Base-by-base conservation (phyloP, 2,888 invertebrate species). In the Baronia brevicornis region DNA sequence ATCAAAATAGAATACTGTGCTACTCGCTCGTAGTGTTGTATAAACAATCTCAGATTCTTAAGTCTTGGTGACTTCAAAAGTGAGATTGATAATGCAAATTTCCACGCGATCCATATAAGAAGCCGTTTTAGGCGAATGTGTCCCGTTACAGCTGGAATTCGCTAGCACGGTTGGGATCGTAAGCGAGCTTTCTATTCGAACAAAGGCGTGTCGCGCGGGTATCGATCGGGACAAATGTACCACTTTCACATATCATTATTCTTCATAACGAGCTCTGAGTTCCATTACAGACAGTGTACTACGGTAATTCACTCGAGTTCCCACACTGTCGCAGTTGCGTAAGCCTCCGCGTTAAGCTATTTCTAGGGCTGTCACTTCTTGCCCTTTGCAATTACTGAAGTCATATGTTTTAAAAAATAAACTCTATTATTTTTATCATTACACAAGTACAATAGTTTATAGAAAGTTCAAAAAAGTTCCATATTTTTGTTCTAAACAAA, bases 161-260 rank as follows among this genome's bases (percentile, higher is more conserved):
- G 13, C 11, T 5, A 15, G 15, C 17, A 21, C 22, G 26, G 5
- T 14, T 17, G 23, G 27, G 28, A 12, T 33, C 29, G 24, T 26
- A 8, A 15, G 23, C 29, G 21, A 28, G 32, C 41, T 46, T 43
- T 46, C 48, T 41, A 41, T 31, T 29, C 33, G 34, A 38, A 46
- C 46, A 45, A 46, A 41, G 41, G 40, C 40, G 39, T 23, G 30
- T 21, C 39, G 33, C n/a, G n/a, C 22, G 17, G 21, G 15, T 39
- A 32, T 39, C 39, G 41, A 36, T 39, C 33, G 23, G 30, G 36
- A 32, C 38, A 33, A 29, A 39, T 40, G 42, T 38, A 40, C 42
- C 44, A 39, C 62, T 60, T 62, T 66, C 64, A 56, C 60, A 55
- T 52, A 50, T 40, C 56, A 54, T 58, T 54, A 59, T 49, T 60